Evolutionary conservation across 2,888 invertebrate genomes (phyloP).

Genomic region (Rosalia funebris): DNA sequence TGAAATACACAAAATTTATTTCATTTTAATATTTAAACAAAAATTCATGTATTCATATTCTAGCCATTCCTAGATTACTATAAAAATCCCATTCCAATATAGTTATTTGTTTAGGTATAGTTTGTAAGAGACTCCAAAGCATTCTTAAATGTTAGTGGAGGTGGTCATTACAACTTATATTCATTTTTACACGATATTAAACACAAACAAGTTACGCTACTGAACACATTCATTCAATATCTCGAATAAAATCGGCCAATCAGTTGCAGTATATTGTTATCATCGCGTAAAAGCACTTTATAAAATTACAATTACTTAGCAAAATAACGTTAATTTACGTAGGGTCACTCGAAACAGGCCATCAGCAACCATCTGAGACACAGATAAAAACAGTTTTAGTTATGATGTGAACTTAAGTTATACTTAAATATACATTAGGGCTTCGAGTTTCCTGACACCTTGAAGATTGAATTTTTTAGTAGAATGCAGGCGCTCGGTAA

Average conservation of each 20-base stretch:
- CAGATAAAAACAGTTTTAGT: slow-evolving; percentile 25
- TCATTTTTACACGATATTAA: too few relatives aligned
- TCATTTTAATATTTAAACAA: too few relatives aligned
- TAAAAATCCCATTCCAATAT: too few relatives aligned
- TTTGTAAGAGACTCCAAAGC: too few relatives aligned
- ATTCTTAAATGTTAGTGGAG: too few relatives aligned
- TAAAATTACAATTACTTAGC: slow-evolving; percentile 47
- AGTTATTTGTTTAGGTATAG: too few relatives aligned
- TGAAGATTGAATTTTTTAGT: slow-evolving; percentile 23
- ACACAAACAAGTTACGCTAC: slow-evolving; percentile 1
- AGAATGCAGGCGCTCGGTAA: slow-evolving; percentile 15
- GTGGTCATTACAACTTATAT: too few relatives aligned
- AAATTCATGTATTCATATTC: too few relatives aligned
- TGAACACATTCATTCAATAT: slow-evolving; percentile 12
- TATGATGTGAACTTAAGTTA: slow-evolving; percentile 17
- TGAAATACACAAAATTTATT: too few relatives aligned
- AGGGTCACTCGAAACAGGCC: slow-evolving; percentile 11
- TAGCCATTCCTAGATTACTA: too few relatives aligned
- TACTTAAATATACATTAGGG: slow-evolving; percentile 32
- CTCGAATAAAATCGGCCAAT: slow-evolving; percentile 40
- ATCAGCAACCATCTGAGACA: slow-evolving; percentile 26
- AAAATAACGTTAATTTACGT: slow-evolving; percentile 43
- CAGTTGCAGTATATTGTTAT: slow-evolving; percentile 43
- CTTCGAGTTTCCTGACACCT: slow-evolving; percentile 19
- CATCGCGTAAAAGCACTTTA: slow-evolving; percentile 45